phyloP scores from a whole-genome alignment of 1,140 invertebrate species.

The Pteromalus puparum region DNA sequence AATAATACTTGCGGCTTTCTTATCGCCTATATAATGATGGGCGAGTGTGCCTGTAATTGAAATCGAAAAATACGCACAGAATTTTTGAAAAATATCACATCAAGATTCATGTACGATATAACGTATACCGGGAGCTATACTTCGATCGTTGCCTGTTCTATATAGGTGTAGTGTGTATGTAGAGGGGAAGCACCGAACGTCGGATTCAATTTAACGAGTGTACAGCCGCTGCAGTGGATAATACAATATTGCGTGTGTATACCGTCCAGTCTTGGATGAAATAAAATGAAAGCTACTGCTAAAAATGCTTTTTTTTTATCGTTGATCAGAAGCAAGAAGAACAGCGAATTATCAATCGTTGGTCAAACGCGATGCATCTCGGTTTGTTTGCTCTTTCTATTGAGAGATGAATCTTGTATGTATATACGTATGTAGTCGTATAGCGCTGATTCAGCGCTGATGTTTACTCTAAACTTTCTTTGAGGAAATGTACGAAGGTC shows the following conservation, averaged over 20 bases:
- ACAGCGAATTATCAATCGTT: constrained; percentile 23
- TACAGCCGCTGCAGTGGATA: too few relatives aligned
- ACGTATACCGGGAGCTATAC: neutral
- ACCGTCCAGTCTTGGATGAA: too few relatives aligned
- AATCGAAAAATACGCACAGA: too few relatives aligned
- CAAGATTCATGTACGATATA: too few relatives aligned
- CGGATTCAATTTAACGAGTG: neutral
- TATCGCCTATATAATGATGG: too few relatives aligned
- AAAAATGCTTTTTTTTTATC: constrained; percentile 25
- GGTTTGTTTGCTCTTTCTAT: constrained; percentile 36
- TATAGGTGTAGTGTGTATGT: too few relatives aligned
- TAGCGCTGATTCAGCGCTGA: constrained; percentile 53
- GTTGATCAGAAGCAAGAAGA: neutral
- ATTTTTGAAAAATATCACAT: neutral
- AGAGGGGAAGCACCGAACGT: neutral
- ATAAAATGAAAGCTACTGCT: too few relatives aligned
- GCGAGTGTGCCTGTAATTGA: too few relatives aligned
- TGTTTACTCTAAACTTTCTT: constrained; percentile 58
- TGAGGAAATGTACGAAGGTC: constrained; percentile 60
- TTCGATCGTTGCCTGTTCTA: neutral
- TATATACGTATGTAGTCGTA: too few relatives aligned
- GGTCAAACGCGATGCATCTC: constrained; percentile 29
- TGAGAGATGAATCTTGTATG: constrained; percentile 18
- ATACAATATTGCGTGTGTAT: too few relatives aligned
- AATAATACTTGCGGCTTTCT: too few relatives aligned